A percentile compares a stretch with the other conserved stretches of the same genome.
Evolutionary conservation across 2,113 vertebrate genomes (phyloP).

Genomic region (Peromyscus californicus): DNA sequence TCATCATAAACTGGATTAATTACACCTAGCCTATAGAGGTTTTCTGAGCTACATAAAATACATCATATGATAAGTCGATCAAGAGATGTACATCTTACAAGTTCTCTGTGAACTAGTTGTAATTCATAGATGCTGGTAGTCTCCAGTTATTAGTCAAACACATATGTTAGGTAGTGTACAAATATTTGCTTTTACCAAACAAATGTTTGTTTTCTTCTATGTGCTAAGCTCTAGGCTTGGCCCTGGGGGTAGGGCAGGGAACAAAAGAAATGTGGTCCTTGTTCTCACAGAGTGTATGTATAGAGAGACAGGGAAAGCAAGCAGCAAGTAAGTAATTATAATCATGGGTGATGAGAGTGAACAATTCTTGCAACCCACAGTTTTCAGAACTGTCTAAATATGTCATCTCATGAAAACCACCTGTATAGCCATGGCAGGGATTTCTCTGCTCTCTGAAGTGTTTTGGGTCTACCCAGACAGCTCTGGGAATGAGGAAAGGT

Average conservation of each 20-base stretch:
- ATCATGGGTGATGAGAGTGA: conserved; percentile 44
- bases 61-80: background rate
- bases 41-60: background rate
- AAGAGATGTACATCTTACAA: background rate
- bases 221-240: background rate
- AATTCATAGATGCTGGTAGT: background rate
- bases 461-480: conserved; percentile 73
- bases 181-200: conserved; percentile 18
- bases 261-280: background rate
- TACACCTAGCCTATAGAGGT: background rate
- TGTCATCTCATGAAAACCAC: conserved; percentile 71
- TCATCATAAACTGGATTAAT: background rate
- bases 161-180: background rate
- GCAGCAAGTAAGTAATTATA: conserved; percentile 54
- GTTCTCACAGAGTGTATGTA: background rate
- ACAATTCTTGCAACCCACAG: conserved; percentile 50
- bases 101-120: background rate
- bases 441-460: conserved; percentile 68
- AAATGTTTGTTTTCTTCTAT: conserved; percentile 33
- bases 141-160: background rate
- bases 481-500: conserved; percentile 60
- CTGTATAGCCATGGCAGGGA: conserved; percentile 64
- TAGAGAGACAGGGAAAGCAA: background rate
- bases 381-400: conserved; percentile 74
- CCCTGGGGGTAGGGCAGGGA: background rate